Percentiles rank a stretch among this genome's conserved stretches.
Evolutionary conservation across 1,140 invertebrate species (phyloP).

Genomic region (Planococcus citri): DNA sequence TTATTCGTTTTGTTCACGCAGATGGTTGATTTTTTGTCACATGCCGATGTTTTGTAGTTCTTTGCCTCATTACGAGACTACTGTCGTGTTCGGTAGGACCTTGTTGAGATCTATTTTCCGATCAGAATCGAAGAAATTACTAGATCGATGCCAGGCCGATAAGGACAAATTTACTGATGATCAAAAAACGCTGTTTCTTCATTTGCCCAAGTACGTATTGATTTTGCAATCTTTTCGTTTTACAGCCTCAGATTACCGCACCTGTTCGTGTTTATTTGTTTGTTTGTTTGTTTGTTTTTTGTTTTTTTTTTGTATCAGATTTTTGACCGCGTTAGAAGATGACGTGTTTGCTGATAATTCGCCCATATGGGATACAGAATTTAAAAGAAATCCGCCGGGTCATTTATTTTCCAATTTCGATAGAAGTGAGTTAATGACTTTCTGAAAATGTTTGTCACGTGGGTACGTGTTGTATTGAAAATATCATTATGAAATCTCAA

Average conservation of each 20-base stretch:
- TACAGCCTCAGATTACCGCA: not conserved
- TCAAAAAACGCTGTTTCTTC: conserved; percentile 52
- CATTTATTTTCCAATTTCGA: conserved; percentile 43
- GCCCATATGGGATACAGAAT: conserved; percentile 87
- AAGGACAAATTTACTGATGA: conserved; percentile 78
- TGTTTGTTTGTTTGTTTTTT: too few relatives aligned
- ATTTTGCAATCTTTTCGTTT: conserved; percentile 11
- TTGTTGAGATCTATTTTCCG: conserved; percentile 76
- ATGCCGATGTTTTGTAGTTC: conserved; percentile 91
- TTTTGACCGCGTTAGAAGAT: conserved; percentile 71
- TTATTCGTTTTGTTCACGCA: conserved; percentile 33
- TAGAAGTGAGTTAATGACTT: conserved; percentile 23
- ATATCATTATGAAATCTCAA: not conserved
- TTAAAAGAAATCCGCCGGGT: conserved; percentile 55
- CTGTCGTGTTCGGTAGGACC: conserved; percentile 76
- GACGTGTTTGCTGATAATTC: conserved; percentile 76
- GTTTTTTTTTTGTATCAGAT: too few relatives aligned
- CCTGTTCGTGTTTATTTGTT: conserved; percentile 17
- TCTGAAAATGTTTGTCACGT: too few relatives aligned
- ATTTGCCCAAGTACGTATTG: conserved; percentile 49
- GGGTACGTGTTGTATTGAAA: not conserved
- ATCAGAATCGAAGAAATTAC: conserved; percentile 73
- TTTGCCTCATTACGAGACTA: conserved; percentile 75
- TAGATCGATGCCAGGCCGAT: conserved; percentile 79
- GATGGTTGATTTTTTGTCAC: conserved; percentile 91